A percentile compares a stretch with the other conserved stretches of the same genome.
Evolutionary conservation across 2,797 vertebrate species (phyloP).

Genomic region (Diplodus puntazzo): DNA sequence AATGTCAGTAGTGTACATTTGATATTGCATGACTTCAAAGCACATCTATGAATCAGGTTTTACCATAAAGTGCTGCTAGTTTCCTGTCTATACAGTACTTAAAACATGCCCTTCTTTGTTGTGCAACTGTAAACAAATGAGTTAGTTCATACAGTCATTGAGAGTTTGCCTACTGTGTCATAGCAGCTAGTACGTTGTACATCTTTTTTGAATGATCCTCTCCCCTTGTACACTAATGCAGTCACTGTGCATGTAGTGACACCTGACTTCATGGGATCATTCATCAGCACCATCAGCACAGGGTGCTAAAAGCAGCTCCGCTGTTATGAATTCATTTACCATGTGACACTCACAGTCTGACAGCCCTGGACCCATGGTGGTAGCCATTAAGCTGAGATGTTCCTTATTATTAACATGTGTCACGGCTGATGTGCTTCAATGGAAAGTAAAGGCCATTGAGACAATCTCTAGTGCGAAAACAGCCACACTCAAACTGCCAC

Average conservation of each 20-base stretch:
- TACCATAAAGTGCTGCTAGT: neutral
- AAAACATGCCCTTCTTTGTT: neutral
- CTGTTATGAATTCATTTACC: conserved; percentile 56
- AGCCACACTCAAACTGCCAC: conserved; percentile 58
- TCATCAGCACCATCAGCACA: conserved; percentile 40
- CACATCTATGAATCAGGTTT: neutral
- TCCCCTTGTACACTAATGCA: conserved; percentile 22
- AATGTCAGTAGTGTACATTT: neutral
- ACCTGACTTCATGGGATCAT: conserved; percentile 43
- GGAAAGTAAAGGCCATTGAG: conserved; percentile 71
- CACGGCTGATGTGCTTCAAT: conserved; percentile 72
- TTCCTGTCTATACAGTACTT: neutral
- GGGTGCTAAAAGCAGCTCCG: conserved; percentile 51
- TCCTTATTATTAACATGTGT: conserved; percentile 66
- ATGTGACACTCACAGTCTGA: conserved; percentile 36
- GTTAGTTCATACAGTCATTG: neutral
- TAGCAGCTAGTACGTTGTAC: neutral
- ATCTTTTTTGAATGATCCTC: neutral
- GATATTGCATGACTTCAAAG: conserved; percentile 5
- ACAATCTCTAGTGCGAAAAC: conserved; percentile 60
- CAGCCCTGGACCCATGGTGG: conserved; percentile 41
- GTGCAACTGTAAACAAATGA: neutral
- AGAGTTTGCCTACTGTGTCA: neutral
- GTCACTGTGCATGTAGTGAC: conserved; percentile 4
- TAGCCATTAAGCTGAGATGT: conserved; percentile 59